Conservation (phyloP, 2,888 invertebrate species). For the Acrocyrtus sp. region DNA sequence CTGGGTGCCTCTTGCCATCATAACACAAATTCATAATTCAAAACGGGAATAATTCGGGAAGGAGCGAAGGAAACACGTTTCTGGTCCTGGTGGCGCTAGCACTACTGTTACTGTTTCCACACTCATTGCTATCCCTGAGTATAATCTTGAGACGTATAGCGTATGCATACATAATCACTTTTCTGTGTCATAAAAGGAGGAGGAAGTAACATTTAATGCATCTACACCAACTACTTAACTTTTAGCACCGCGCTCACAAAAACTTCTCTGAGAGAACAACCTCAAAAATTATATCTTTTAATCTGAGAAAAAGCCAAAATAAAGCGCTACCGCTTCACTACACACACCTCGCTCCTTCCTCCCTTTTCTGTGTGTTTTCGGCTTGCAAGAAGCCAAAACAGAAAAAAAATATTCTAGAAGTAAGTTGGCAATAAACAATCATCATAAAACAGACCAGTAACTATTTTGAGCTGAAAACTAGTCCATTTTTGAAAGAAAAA, state of each 20-base stretch:
- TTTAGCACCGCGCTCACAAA: neutral
- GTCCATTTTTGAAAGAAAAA: conserved; percentile 22
- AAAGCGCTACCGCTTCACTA: no score
- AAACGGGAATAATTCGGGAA: neutral
- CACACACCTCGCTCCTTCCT: no score
- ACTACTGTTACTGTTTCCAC: no score
- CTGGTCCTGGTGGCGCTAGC: no score
- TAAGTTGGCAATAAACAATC: conserved; percentile 16
- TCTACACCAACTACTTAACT: conserved; percentile 33
- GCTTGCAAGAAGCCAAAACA: no score
- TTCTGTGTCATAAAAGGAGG: conserved; percentile 43
- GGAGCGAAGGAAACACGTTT: no score
- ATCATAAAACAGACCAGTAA: conserved; percentile 31
- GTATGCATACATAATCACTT: conserved; percentile 39
- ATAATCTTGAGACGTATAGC: no score
- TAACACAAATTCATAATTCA: conserved; percentile 40
- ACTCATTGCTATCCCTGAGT: no score
- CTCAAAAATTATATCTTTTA: no score
- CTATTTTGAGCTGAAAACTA: conserved; percentile 17
- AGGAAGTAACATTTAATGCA: conserved; percentile 38
- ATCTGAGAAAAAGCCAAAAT: no score
- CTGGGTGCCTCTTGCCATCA: conserved; percentile 11
- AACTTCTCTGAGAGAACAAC: conserved; percentile 19
- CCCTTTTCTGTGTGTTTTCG: no score
- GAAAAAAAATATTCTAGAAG: no score